phyloP scores from a whole-genome alignment of 2,113 vertebrate species.

The Tautogolabrus adspersus region DNA sequence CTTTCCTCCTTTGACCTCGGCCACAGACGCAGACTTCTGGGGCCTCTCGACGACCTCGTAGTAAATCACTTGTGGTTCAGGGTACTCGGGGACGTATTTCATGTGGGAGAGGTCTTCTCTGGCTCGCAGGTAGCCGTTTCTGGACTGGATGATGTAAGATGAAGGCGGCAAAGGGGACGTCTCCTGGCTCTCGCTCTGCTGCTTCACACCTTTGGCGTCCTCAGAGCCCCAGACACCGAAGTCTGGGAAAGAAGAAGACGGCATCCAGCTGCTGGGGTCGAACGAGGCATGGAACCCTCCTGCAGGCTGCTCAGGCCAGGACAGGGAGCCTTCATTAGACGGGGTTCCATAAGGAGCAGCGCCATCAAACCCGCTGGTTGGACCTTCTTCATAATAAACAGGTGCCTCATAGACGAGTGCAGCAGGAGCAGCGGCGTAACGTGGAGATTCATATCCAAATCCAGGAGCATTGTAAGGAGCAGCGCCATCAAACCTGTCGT shows the following conservation, averaged over 20 bases:
- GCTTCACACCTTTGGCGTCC: no score
- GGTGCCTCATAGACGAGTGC: no score
- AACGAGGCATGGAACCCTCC: no score
- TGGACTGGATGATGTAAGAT: slow-evolving; percentile 21
- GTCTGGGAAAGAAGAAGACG: neutral
- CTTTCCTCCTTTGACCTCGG: neutral
- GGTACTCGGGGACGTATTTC: neutral
- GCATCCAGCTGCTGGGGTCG: neutral
- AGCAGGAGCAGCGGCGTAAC: no score
- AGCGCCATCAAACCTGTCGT: no score
- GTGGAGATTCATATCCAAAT: no score
- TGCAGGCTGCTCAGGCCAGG: neutral
- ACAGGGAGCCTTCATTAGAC: no score
- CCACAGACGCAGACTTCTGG: neutral
- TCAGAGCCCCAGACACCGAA: neutral
- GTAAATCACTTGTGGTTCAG: no score
- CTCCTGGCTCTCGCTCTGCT: neutral
- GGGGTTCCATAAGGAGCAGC: no score
- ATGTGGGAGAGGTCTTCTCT: neutral
- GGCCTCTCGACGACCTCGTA: neutral
- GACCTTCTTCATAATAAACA: no score
- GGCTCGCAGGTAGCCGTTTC: neutral
- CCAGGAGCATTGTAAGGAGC: neutral
- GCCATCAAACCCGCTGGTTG: no score
- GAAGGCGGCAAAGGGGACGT: neutral